Evolutionary conservation across 2,888 invertebrate genomes (phyloP).

Genomic region (Odontomyia ornata): DNA sequence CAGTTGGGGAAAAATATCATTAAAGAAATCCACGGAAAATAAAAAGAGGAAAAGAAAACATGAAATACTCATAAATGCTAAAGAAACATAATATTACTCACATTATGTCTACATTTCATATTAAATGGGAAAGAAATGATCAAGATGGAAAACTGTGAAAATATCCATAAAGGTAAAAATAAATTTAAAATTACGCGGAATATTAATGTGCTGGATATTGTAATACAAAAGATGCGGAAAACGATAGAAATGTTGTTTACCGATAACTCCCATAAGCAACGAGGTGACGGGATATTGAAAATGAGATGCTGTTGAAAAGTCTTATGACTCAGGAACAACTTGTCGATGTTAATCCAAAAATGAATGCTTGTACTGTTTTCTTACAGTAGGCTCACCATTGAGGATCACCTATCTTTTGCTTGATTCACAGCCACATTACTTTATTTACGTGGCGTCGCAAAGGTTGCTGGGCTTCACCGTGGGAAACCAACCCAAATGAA

Average conservation of each 20-base stretch:
- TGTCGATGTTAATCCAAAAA: not conserved
- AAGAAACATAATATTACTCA: not conserved
- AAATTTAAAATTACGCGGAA: conserved; percentile 25
- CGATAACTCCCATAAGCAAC: not conserved
- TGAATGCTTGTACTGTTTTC: no score
- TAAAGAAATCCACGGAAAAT: not conserved
- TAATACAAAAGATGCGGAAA: conserved; percentile 41
- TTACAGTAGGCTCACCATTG: not conserved
- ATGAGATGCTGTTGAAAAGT: not conserved
- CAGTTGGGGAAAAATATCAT: no score
- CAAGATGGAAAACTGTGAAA: conserved; percentile 31
- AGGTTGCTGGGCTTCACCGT: no score
- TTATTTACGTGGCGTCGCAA: no score
- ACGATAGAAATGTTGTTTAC: conserved; percentile 29
- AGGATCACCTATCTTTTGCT: no score
- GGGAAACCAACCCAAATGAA: no score
- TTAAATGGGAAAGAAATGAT: no score
- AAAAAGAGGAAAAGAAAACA: no score
- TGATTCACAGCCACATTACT: no score
- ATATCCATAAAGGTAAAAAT: conserved; percentile 15
- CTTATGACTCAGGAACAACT: not conserved
- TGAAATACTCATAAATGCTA: not conserved
- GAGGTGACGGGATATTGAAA: not conserved
- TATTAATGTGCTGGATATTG: not conserved
- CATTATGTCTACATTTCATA: no score